Conservation (phyloP, 2,113 vertebrate species). For the Osmerus mordax region DNA sequence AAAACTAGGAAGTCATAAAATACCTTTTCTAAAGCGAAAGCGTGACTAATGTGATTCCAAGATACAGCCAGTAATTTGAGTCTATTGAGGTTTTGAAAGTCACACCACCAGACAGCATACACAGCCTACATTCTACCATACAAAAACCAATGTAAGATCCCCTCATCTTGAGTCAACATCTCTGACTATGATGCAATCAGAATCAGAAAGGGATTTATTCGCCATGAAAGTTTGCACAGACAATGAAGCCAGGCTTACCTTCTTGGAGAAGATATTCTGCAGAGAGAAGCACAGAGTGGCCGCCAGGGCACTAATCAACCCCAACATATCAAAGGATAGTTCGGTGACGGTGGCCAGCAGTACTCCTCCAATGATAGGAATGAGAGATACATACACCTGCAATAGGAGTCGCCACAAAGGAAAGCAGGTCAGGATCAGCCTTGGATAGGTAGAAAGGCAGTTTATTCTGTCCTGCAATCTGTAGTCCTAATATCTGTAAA, state of each 20-base stretch:
- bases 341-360: slow-evolving; percentile 92
- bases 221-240: too few species aligned
- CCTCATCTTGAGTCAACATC: too few species aligned
- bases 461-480: neutral
- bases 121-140: too few species aligned
- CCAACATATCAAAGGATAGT: slow-evolving; percentile 91
- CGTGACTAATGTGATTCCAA: too few species aligned
- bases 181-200: too few species aligned
- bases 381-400: slow-evolving; percentile 92
- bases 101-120: too few species aligned
- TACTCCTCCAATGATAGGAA: slow-evolving; percentile 96
- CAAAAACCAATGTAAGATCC: too few species aligned
- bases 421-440: neutral
- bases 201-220: too few species aligned
- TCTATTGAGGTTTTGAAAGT: too few species aligned
- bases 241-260: slow-evolving; percentile 71
- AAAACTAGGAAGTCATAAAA: too few species aligned
- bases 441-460: neutral
- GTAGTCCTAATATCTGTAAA: neutral
- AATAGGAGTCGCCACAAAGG: neutral
- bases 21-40: too few species aligned
- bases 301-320: slow-evolving; percentile 92
- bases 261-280: slow-evolving; percentile 99
- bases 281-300: slow-evolving; percentile 96
- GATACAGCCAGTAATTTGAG: too few species aligned